Base-by-base conservation (phyloP, 2,888 invertebrate genomes). In the Myopa testacea region DNA sequence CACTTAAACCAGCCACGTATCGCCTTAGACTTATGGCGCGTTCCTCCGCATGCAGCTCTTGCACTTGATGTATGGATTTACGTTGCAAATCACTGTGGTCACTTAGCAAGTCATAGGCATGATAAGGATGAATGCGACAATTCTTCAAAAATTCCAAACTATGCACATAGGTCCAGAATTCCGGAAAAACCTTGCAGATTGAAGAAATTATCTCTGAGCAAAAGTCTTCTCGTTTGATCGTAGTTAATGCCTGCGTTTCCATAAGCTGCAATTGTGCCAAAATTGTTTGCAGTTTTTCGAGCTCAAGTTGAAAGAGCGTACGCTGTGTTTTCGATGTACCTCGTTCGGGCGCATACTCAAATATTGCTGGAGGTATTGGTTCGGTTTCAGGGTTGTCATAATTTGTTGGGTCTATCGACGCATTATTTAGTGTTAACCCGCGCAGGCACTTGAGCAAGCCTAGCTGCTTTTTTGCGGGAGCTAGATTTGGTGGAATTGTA, bases 91-190 rank as follows among this genome's bases (percentile, higher is more conserved):
- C 78, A 45, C 63, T 26, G 71, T 78, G 67, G 45, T 85, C 81
- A 4, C 80, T 78, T 0, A 81, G 79, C 55, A 86, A 69, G 34
- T 84, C 82, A 65, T 85, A 84, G 6, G 83, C 81, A 55, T 84
- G 82, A 80, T 86, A 84, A 0, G 86, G 85, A 82, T 85, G 83
- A n/a, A 84, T 75, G 50, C 82, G 81, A 50, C 84, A 83, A 62
- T 86, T 85, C 58, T 86, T 86, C 1, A 85, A 84, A 67, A 84
- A 83, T 45, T 87, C 85, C 69, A 88, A 81, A 45, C 83, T 86
- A 62, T 87, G 85, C 0, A 84, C 84, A 78, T 88, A 87, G 0
- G 85, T 82, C 84, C 85, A 86, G 73, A 88, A 87, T 74, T 88
- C 88, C 0, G 83, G 78, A 55, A 88, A 82, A 0, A 87, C 87